Conservation (phyloP, 2,888 invertebrate species). For the Torymus auratus region DNA sequence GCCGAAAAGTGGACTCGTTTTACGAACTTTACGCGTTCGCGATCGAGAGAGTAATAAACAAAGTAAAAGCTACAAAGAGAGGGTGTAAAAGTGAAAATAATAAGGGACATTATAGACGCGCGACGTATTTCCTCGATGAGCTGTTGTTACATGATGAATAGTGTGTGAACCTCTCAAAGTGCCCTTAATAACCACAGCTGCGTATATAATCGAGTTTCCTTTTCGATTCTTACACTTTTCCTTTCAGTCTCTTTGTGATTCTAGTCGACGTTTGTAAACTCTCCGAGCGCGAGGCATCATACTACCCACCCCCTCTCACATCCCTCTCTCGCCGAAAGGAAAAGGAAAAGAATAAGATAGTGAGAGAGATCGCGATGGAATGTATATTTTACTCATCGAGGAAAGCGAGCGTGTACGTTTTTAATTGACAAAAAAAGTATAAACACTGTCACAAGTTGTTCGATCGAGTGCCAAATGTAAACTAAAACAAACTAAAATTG, state of each 20-base stretch:
- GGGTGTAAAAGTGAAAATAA: conserved; percentile 13
- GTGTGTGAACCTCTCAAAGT: conserved; percentile 47
- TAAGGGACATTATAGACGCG: conserved; percentile 7
- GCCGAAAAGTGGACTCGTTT: conserved; percentile 47
- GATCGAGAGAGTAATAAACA: conserved; percentile 41
- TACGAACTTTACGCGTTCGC: conserved; percentile 39
- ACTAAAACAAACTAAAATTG: conserved; percentile 27
- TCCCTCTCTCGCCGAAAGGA: conserved; percentile 28
- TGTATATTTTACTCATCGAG: conserved; percentile 46
- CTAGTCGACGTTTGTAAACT: conserved; percentile 56
- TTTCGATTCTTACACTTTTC: conserved; percentile 41
- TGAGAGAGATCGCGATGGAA: background rate
- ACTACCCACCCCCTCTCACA: conserved; percentile 19
- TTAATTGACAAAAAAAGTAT: background rate
- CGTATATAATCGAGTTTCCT: conserved; percentile 21
- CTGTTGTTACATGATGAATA: background rate
- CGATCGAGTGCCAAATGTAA: conserved; percentile 57
- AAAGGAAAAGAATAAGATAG: conserved; percentile 28
- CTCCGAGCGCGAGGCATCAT: conserved; percentile 42
- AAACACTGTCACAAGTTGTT: conserved; percentile 52
- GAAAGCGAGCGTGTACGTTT: conserved; percentile 21
- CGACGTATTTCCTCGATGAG: conserved; percentile 52
- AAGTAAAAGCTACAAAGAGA: background rate
- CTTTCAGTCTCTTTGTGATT: conserved; percentile 48
- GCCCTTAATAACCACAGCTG: conserved; percentile 42